Evolutionary conservation across 2,797 vertebrate genomes (phyloP), one percentile per base, ranked within the genome.

Genomic region (Saxicola maurus): DNA sequence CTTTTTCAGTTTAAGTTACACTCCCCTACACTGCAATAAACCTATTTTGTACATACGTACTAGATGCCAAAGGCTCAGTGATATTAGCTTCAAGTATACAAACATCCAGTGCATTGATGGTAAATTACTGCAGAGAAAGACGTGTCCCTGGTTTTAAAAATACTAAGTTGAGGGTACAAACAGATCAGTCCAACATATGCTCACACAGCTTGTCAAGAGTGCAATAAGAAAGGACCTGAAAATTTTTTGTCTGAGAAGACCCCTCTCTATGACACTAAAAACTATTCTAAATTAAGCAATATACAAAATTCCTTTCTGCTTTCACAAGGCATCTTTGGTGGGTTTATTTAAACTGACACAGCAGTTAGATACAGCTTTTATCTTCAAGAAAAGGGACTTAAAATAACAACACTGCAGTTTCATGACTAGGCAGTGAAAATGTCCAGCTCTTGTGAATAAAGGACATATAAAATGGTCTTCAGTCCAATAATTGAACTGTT

Each of bases 1-100:
- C 4, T 30, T 53, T 55, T 24, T 11, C n/a, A n/a, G n/a, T 52
- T 76, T 4, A 15, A 46, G 35, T 38, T 59, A 72, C 13, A 10
- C 14, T 52, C 7, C 21, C 28, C 9, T 40, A 13, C 37, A 33
- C 2, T 51, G 23, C 31, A 68, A 42, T 37, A 73, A 46, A 6
- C 6, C 0, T n/a, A 35, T 56, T 56, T 85, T 52, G n/a, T 66
- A 51, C 2, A 8, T 15, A 40, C 2, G 25, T 10, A 43, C 4
- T 42, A 67, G 33, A 82, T 52, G n/a, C 45, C 61, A 85, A 7
- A 10, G 30, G 11, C 30, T 62, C 37, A 23, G 17, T 48, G 24
- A 23, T 24, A 62, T 0, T 33, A 15, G 28, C 35, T 71, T 87
- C 43, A 77, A 67, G 37, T 8, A 57, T 5, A 59, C 6, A 77